phyloP scores from a whole-genome alignment of 2,888 invertebrate species.

The Callyntrura sp. region DNA sequence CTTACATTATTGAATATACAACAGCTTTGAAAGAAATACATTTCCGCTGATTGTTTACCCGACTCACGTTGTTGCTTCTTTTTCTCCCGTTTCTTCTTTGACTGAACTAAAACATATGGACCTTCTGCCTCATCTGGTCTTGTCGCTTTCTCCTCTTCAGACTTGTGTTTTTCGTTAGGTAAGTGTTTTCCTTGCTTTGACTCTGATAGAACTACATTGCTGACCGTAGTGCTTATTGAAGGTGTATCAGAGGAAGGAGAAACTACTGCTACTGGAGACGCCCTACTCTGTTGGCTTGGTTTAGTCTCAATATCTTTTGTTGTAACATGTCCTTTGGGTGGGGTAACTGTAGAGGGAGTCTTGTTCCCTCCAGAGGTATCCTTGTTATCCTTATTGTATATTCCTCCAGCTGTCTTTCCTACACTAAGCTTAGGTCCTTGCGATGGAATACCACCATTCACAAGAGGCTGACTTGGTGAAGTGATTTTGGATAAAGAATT shows the following conservation, averaged over 20 bases:
- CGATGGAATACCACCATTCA: background rate
- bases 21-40: background rate
- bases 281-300: background rate
- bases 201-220: background rate
- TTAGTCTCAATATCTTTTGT: background rate
- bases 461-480: background rate
- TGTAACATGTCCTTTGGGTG: conserved; percentile 2
- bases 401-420: background rate
- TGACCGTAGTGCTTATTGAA: background rate
- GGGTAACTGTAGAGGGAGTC: conserved; percentile 9
- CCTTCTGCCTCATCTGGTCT: conserved; percentile 67
- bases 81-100: conserved; percentile 73
- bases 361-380: conserved; percentile 12
- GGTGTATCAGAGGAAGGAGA: background rate
- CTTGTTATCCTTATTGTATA: too few species aligned
- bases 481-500: background rate
- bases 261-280: conserved; percentile 11
- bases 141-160: conserved; percentile 54
- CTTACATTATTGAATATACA: background rate
- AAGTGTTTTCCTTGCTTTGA: background rate
- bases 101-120: conserved; percentile 76
- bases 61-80: conserved; percentile 73
- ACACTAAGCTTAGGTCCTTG: background rate
- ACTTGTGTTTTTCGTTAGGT: conserved; percentile 11
- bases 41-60: conserved; percentile 27